Percentiles rank a stretch among this genome's conserved stretches.
These are phyloP conservation scores for Ennomos quercinarius DNA, from an alignment of 2,888 invertebrate species.

Conservation along the genomic window DNA sequence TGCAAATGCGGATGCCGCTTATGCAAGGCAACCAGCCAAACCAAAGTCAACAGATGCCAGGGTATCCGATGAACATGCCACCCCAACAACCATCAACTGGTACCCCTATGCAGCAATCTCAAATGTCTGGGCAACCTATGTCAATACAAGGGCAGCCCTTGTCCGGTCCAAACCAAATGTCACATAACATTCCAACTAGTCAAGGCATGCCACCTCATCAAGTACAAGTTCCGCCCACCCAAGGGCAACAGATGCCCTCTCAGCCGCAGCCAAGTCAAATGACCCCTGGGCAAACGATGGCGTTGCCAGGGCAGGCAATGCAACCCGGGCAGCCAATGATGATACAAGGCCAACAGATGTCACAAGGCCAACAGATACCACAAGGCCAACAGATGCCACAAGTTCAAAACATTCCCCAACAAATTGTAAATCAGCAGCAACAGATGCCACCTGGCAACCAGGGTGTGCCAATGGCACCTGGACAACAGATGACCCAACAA, in stretches of 20 bases:
- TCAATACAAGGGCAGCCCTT: conserved; percentile 53
- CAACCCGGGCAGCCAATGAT: conserved; percentile 43
- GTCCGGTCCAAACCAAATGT: conserved; percentile 55
- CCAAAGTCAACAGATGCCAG: conserved; percentile 60
- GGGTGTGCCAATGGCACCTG: conserved; percentile 25
- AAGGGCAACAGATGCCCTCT: conserved; percentile 50
- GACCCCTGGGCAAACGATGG: conserved; percentile 12
- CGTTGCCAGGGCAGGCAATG: conserved; percentile 38
- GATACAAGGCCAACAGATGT: conserved; percentile 56
- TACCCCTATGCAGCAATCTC: conserved; percentile 48
- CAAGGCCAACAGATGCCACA: conserved; percentile 54
- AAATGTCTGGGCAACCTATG: conserved; percentile 61
- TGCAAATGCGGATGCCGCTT: conserved; percentile 76
- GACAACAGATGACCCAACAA: conserved; percentile 33
- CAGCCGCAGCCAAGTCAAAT: conserved; percentile 50
- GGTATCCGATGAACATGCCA: conserved; percentile 64
- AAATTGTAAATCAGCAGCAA: conserved; percentile 48
- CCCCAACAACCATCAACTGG: conserved; percentile 56
- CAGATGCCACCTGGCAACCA: conserved; percentile 37
- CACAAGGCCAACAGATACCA: conserved; percentile 32
- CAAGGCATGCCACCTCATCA: conserved; percentile 49
- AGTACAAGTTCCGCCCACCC: conserved; percentile 49
- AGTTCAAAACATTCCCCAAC: conserved; percentile 47
- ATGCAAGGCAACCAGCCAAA: conserved; percentile 66
- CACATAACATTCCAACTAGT: conserved; percentile 54